phyloP scores from a whole-genome alignment of 2,888 invertebrate species.

The Plebejus anna region DNA sequence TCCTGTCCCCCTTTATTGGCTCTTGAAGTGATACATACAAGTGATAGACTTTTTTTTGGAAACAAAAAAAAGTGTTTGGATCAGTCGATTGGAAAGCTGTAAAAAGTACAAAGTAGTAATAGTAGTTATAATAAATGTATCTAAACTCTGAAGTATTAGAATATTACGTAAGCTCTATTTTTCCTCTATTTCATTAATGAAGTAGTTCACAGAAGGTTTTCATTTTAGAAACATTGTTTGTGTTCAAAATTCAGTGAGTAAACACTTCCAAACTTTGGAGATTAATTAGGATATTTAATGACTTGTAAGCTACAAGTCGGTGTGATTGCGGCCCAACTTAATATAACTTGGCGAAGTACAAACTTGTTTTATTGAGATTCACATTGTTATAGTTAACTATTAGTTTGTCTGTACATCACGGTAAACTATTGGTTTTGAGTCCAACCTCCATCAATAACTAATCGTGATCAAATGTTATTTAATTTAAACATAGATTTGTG shows the following conservation, averaged over 20 bases:
- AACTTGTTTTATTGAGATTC: conserved; percentile 41
- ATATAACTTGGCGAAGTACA: conserved; percentile 34
- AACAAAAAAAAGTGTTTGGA: too few species aligned
- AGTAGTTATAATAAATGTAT: too few species aligned
- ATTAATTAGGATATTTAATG: conserved; percentile 17
- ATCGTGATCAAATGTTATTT: background rate
- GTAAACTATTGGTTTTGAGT: background rate
- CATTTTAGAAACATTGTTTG: background rate
- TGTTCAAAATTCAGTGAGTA: background rate
- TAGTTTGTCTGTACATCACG: conserved; percentile 36
- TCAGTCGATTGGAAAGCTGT: too few species aligned
- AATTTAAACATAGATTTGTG: background rate
- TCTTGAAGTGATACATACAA: too few species aligned
- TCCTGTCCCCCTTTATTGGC: background rate
- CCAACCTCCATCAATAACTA: background rate
- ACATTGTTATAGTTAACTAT: conserved; percentile 39
- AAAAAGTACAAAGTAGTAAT: too few species aligned
- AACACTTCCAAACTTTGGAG: conserved; percentile 7
- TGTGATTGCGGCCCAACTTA: conserved; percentile 34
- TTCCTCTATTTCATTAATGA: too few species aligned
- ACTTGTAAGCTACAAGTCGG: conserved; percentile 30
- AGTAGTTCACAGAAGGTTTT: background rate
- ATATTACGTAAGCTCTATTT: too few species aligned
- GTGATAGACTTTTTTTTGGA: too few species aligned
- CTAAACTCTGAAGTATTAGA: too few species aligned